Conservation (phyloP, 2,888 invertebrate genomes). For the Sinelater perroti region DNA sequence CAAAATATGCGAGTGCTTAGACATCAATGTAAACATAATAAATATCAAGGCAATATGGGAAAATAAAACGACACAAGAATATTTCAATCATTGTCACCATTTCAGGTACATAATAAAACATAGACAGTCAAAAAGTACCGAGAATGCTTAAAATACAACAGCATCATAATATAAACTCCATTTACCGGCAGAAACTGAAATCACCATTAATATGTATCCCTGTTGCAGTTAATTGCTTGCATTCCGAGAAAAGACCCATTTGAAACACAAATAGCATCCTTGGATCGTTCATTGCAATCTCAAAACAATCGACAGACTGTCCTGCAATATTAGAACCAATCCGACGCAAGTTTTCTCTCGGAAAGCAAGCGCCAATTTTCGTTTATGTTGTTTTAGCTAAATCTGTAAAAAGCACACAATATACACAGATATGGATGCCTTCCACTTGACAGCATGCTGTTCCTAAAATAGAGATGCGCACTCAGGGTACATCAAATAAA, state of each 20-base stretch:
- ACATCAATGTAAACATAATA: slow-evolving; percentile 10
- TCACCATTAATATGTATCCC: slow-evolving; percentile 21
- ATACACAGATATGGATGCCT: slow-evolving; percentile 18
- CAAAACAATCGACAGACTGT: too few relatives aligned
- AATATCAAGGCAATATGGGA: slow-evolving; percentile 17
- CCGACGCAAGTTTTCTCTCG: too few relatives aligned
- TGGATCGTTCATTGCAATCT: too few relatives aligned
- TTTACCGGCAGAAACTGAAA: slow-evolving; percentile 3
- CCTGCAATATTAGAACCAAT: too few relatives aligned
- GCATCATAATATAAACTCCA: slow-evolving; percentile 10
- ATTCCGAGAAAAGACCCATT: not conserved
- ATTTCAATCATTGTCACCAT: slow-evolving; percentile 5
- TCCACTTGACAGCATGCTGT: slow-evolving; percentile 18
- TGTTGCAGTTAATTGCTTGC: slow-evolving; percentile 9
- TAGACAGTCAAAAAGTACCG: not conserved
- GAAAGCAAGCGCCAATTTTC: too few relatives aligned
- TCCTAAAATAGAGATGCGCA: slow-evolving; percentile 26
- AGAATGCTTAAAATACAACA: slow-evolving; percentile 1
- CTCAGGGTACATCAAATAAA: slow-evolving; percentile 29
- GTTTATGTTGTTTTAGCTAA: slow-evolving; percentile 6
- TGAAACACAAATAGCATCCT: too few relatives aligned
- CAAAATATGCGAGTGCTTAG: slow-evolving; percentile 35
- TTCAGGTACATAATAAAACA: slow-evolving; percentile 4
- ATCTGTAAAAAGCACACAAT: slow-evolving; percentile 29
- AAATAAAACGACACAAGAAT: slow-evolving; percentile 18